Evolutionary conservation across 2,797 vertebrate genomes (phyloP).

Genomic region (Sarcophilus harrisii): DNA sequence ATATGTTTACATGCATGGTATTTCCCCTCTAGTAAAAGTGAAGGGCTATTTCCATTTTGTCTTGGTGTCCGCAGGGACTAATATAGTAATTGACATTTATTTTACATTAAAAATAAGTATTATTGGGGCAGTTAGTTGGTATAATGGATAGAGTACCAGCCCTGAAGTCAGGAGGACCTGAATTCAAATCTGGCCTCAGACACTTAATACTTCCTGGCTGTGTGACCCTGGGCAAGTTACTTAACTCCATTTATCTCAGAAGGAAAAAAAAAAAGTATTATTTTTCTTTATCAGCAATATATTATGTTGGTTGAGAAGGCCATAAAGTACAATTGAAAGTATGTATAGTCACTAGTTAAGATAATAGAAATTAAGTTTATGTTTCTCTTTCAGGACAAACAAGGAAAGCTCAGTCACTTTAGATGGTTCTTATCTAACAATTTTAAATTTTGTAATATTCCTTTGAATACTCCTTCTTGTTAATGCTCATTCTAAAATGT

Average conservation of each 20-base stretch:
- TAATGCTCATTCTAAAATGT: background rate
- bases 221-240: too few species aligned
- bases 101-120: background rate
- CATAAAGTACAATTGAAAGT: background rate
- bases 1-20: background rate
- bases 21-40: background rate
- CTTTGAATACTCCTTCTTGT: background rate
- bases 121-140: too few species aligned
- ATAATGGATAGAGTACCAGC: too few species aligned
- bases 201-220: too few species aligned
- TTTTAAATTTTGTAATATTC: background rate
- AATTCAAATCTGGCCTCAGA: too few species aligned
- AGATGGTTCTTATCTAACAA: background rate
- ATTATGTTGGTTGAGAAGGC: background rate
- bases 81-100: background rate
- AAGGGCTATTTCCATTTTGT: background rate
- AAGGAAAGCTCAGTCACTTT: background rate
- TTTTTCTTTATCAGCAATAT: background rate
- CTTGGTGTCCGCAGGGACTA: background rate
- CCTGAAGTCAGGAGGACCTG: too few species aligned
- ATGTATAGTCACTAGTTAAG: background rate
- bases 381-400: background rate
- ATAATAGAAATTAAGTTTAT: background rate
- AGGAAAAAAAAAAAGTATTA: background rate
- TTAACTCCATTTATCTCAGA: too few species aligned